Evolutionary conservation across 1,140 invertebrate genomes (phyloP), one percentile per base, ranked within the genome.

Genomic region (Orius laevigatus): DNA sequence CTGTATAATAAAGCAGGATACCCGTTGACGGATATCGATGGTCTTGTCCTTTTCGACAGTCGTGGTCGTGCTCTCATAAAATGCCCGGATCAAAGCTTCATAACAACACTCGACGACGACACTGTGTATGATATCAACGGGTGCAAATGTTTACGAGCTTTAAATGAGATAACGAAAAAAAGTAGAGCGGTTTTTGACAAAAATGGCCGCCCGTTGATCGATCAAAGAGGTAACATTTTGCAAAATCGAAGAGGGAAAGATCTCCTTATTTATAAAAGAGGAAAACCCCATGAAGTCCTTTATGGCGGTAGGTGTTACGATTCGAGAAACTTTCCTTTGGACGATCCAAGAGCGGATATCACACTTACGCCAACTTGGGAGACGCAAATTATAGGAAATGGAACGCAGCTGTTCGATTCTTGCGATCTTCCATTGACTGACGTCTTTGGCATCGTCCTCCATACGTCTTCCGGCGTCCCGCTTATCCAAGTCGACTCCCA

Each of bases 351-450:
- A 31, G 43, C 43, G 4, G 25, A 45, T 5, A 19, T 31, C 11
- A 25, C n/a, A 15, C 12, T 45, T 3, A 5, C 11, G 19, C n/a
- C 32, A n/a, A n/a, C 43, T 3, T 31, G 43, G 11, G 43, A 45
- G 43, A 45, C 10, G 5, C n/a, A 45, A 12, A 12, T 32, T 10
- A 32, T 45, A 2, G 25, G 43, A 10, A 18, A 18, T 31, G 43
- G 43, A 32, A 32, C 11, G 11, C 43, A 45, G 43, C n/a, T 45
- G n/a, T 45, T 45, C 25, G 43, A 45, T 12, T 32, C 19, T 32
- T 19, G 32, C 6, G 25, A 32, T 45, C 32, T 45, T 4, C 43
- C 43, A 3, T 4, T 45, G 4, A 45, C 43, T 2, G 43, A 45
- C 20, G 12, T 11, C 2, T 10, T 10, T 5, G 43, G 43, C 5